phyloP scores from a whole-genome alignment of 1,140 invertebrate species.

The Ladona fulva region DNA sequence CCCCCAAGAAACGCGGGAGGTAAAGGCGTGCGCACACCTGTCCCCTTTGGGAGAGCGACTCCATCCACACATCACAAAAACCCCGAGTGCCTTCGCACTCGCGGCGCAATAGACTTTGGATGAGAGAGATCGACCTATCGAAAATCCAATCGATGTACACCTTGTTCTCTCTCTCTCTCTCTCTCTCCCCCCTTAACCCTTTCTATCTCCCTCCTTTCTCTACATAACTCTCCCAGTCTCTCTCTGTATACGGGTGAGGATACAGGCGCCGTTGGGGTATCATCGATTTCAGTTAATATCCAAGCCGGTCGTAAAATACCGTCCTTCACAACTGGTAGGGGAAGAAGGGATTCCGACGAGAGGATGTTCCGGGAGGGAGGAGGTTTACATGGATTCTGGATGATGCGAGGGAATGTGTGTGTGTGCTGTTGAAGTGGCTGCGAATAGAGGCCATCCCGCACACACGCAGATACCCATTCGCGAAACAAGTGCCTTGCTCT shows the following conservation, averaged over 20 bases:
- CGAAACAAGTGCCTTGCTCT: neutral
- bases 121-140: neutral
- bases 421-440: neutral
- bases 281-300: conserved; percentile 10
- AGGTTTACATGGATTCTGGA: neutral
- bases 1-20: too few species aligned
- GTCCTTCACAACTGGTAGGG: neutral
- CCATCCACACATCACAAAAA: too few species aligned
- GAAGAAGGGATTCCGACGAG: neutral
- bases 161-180: neutral
- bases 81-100: neutral
- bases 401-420: neutral
- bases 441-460: neutral
- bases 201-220: neutral
- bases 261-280: neutral
- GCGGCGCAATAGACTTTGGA: neutral
- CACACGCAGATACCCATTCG: neutral
- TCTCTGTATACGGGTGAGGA: neutral
- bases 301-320: neutral
- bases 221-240: neutral
- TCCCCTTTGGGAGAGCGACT: too few species aligned
- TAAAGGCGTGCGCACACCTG: too few species aligned
- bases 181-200: neutral
- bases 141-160: neutral
- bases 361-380: too few species aligned